phyloP scores from a whole-genome alignment of 1,140 invertebrate genomes.

The Rhagoletis zephyria region DNA sequence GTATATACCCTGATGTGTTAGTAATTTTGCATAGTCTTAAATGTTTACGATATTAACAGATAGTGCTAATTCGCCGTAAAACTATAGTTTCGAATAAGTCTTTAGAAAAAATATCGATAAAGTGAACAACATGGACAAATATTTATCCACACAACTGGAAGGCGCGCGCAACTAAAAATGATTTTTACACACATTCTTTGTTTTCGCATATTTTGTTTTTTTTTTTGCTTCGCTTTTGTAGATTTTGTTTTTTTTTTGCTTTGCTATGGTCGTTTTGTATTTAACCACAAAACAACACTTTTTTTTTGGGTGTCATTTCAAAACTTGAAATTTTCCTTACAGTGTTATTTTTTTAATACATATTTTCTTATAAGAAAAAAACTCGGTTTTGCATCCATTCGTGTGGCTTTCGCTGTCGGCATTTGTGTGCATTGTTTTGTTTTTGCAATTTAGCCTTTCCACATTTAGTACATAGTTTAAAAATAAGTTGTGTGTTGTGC shows the following conservation, averaged over 20 bases:
- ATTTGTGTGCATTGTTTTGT: no score
- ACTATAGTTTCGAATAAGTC: constrained; percentile 18
- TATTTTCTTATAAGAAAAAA: no score
- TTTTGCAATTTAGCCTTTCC: no score
- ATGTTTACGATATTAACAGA: background rate
- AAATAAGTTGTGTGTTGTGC: no score
- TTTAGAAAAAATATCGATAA: background rate
- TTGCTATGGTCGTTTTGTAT: constrained; percentile 4
- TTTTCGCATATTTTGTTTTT: constrained; percentile 25
- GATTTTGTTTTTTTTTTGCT: background rate
- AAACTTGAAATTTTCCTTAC: no score
- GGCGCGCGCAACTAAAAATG: background rate
- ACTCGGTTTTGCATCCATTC: no score
- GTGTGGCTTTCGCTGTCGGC: no score
- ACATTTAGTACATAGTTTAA: no score
- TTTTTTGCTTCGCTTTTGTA: no score
- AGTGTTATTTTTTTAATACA: no score
- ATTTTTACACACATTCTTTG: constrained; percentile 9
- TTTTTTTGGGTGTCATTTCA: no score
- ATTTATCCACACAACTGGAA: background rate
- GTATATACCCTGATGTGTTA: background rate
- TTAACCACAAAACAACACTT: background rate
- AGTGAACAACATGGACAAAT: background rate
- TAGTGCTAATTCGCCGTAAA: background rate
- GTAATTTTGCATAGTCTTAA: constrained; percentile 18